Evolutionary conservation across 2,113 vertebrate genomes (phyloP).

Genomic region (Laticauda laticaudata): DNA sequence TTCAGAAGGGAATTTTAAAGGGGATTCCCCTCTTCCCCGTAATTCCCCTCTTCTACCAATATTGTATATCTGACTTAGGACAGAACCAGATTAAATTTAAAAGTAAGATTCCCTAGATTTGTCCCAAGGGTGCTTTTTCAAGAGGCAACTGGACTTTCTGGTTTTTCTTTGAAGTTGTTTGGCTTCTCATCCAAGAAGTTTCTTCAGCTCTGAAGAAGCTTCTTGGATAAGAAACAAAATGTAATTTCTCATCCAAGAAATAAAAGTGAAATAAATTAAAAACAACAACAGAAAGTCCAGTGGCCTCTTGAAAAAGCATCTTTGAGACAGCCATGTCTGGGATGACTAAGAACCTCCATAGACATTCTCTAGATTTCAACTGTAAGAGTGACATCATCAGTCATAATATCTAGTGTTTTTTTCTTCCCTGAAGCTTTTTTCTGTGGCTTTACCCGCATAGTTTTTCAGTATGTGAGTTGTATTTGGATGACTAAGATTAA

Average conservation of each 20-base stretch:
- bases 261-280: too few species aligned
- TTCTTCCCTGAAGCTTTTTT: not conserved
- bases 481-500: constrained; percentile 24
- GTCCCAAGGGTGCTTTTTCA: too few species aligned
- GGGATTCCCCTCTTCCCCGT: not conserved
- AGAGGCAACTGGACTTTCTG: too few species aligned
- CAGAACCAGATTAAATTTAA: not conserved
- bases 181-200: too few species aligned
- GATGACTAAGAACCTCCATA: too few species aligned
- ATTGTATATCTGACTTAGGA: not conserved
- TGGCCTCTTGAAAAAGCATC: too few species aligned
- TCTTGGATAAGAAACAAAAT: too few species aligned
- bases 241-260: too few species aligned
- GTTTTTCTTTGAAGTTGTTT: too few species aligned
- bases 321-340: too few species aligned
- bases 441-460: not conserved
- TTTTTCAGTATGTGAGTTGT: constrained; percentile 4
- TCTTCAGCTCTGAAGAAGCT: too few species aligned
- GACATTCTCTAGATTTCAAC: not conserved
- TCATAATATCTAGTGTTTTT: not conserved
- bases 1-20: not conserved
- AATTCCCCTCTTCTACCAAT: not conserved
- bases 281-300: too few species aligned
- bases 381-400: constrained; percentile 9
- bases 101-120: not conserved